phyloP scores from a whole-genome alignment of 2,888 invertebrate genomes.

The Opisthograptis luteolata region DNA sequence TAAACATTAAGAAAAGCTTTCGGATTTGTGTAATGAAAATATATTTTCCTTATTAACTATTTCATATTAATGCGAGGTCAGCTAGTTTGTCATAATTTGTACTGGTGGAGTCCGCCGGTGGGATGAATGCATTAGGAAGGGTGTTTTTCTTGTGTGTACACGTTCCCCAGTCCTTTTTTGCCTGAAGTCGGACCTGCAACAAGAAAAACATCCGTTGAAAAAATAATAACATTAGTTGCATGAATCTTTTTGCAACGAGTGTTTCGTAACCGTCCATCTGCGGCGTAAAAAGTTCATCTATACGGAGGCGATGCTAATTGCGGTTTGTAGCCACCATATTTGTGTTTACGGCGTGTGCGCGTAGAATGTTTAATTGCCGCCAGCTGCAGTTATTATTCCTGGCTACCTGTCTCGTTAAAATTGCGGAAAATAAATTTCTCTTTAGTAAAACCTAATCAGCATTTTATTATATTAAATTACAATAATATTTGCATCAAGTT shows the following conservation, averaged over 20 bases:
- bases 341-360: constrained; percentile 68
- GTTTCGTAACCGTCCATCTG: constrained; percentile 15
- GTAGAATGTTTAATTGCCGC: constrained; percentile 60
- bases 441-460: constrained; percentile 24
- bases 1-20: neutral
- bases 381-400: constrained; percentile 61
- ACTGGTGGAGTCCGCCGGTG: constrained; percentile 51
- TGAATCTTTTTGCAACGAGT: constrained; percentile 9
- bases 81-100: constrained; percentile 54
- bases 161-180: constrained; percentile 74
- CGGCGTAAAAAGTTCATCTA: constrained; percentile 50
- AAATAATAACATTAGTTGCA: constrained; percentile 1
- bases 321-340: constrained; percentile 73
- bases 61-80: constrained; percentile 63
- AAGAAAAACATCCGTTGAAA: constrained; percentile 42
- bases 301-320: constrained; percentile 69
- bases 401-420: constrained; percentile 47
- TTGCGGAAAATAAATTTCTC: constrained; percentile 50
- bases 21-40: constrained; percentile 36
- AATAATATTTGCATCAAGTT: neutral
- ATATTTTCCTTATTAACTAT: constrained; percentile 35
- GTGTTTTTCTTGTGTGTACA: constrained; percentile 79
- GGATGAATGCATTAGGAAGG: constrained; percentile 48
- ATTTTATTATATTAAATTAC: constrained; percentile 15
- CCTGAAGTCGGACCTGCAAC: constrained; percentile 67